Base-by-base conservation (phyloP, 2,888 invertebrate genomes). In the Cheilosia vulpina region DNA sequence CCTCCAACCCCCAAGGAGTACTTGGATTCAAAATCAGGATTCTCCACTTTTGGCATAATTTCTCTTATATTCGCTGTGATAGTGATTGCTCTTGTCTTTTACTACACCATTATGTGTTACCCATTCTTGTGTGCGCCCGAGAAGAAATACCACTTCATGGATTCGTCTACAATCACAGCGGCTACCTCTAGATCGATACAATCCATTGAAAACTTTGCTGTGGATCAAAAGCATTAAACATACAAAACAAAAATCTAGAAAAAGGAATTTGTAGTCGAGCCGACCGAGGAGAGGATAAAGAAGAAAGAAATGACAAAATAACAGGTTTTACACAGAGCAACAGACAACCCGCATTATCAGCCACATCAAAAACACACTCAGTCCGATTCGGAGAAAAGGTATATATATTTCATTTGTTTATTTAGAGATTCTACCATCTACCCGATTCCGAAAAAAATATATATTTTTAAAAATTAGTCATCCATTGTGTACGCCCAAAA, bases 81-180 rank as follows among this genome's bases (percentile, higher is more conserved):
- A 66, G 87, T 91, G 17, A 58, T 89, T 19, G 90, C 90, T 19
- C 87, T 92, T 41, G 93, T 93, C 0, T 92, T 94, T 50, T 95
- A 96, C 89, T 95, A 95, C 88, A 93, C 94, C 83, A 93, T 94
- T 38, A 93, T 95, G 88, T 95, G 95, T 88, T 95, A 95, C 90
- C 95, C 95, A 34, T 93, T 94, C 60, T 89, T 95, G 58, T 95
- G 95, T 72, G 89, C 90, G 58, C 89, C 90, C 31, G 92, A 92
- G 65, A 90, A 91, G 53, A 92, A 91, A 71, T 92, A 92, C 83
- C 90, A 90, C 43, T 91, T 92, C 63, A 91, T 92, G 92, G 92
- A 92, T 83, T 91, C 92, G 0, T 92, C 92, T 5, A 92, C 92
- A 4, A 91, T 91, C 1, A 91, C 92, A 13, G 90, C 90, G 19